phyloP scores from a whole-genome alignment of 92 coral and sea anemone species.

The Micromussa lordhowensis region DNA sequence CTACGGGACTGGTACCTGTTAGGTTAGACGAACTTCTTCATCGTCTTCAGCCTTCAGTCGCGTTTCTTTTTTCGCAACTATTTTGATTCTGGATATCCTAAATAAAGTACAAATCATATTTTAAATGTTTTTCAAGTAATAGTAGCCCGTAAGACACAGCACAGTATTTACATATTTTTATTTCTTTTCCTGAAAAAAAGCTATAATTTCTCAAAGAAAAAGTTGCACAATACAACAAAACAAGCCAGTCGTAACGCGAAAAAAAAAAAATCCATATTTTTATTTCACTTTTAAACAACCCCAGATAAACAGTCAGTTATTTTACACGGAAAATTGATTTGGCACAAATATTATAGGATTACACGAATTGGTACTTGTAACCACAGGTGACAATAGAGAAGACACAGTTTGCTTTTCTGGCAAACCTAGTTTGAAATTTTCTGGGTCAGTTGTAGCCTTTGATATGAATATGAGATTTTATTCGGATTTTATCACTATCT shows the following conservation, averaged over 20 bases:
- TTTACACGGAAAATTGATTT: background rate
- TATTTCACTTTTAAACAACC: too few relatives aligned
- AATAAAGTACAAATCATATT: background rate
- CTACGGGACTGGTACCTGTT: slow-evolving; percentile 35
- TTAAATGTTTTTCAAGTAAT: too few relatives aligned
- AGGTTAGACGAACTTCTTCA: background rate
- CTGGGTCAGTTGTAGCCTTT: background rate
- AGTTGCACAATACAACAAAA: background rate
- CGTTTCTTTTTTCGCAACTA: background rate
- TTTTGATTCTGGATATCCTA: background rate
- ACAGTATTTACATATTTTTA: too few relatives aligned
- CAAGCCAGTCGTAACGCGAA: too few relatives aligned
- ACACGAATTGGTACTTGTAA: background rate
- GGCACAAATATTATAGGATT: background rate
- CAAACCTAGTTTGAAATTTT: background rate
- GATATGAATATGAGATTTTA: background rate
- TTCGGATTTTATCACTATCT: background rate
- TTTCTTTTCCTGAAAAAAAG: background rate
- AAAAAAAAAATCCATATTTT: background rate
- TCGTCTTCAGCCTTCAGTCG: background rate
- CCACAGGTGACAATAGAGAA: background rate
- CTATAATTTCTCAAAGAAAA: too few relatives aligned
- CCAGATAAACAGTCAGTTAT: background rate
- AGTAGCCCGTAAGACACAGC: background rate
- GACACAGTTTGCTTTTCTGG: background rate